These are phyloP conservation scores for Megathymus violae DNA, from an alignment of 1,140 invertebrate genomes.

Conservation along the genomic window DNA sequence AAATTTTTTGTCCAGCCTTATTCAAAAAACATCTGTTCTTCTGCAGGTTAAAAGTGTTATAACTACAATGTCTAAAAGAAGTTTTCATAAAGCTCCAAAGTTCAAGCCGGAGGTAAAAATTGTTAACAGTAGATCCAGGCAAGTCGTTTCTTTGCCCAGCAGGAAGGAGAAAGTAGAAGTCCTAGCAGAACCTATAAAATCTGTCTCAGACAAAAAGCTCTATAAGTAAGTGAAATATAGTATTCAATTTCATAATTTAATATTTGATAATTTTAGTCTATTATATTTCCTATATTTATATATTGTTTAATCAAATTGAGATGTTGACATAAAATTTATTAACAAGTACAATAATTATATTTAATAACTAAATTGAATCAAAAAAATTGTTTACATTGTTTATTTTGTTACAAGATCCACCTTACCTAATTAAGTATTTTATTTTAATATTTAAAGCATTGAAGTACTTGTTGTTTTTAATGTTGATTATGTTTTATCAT, in stretches of 20 bases:
- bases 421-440: too few relatives aligned
- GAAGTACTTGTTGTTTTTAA: too few relatives aligned
- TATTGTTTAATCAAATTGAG: too few relatives aligned
- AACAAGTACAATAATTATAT: too few relatives aligned
- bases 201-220: conserved; percentile 74
- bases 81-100: conserved; percentile 64
- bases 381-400: too few relatives aligned
- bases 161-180: conserved; percentile 71
- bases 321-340: too few relatives aligned
- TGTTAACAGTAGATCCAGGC: conserved; percentile 47
- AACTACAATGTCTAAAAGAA: conserved; percentile 71
- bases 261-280: too few relatives aligned
- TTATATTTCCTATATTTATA: too few relatives aligned
- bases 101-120: conserved; percentile 72
- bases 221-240: conserved; percentile 68
- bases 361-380: too few relatives aligned
- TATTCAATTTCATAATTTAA: background rate
- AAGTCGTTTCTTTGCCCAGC: conserved; percentile 38
- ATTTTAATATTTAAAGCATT: too few relatives aligned
- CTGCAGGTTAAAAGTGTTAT: conserved; percentile 48
- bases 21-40: conserved; percentile 72
- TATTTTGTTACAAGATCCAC: too few relatives aligned
- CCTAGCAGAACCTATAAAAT: conserved; percentile 72
- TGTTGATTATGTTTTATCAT: too few relatives aligned
- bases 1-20: conserved; percentile 71